A percentile compares a stretch with the other conserved stretches of the same genome.
Evolutionary conservation across 1,140 invertebrate genomes (phyloP).

Genomic region (Brachionus rubens): DNA sequence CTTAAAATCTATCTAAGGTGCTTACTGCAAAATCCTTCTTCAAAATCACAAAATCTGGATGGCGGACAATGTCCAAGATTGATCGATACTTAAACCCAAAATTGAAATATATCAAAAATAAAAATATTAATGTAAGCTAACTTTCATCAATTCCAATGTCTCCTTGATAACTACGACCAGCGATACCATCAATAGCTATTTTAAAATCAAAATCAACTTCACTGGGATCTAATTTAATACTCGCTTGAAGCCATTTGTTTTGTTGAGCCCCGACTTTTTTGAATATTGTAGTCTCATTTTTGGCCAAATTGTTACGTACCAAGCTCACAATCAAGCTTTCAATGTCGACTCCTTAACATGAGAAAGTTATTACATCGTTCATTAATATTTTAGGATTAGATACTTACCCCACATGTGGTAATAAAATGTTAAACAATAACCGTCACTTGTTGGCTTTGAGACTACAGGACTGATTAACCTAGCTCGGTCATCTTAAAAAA

Average conservation of each 20-base stretch:
- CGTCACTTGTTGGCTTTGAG: neutral
- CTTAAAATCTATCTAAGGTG: neutral
- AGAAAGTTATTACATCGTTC: neutral
- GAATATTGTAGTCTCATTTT: constrained; percentile 30
- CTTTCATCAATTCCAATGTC: constrained; percentile 13
- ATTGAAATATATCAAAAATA: neutral
- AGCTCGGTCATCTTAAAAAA: constrained; percentile 34
- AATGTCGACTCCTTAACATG: constrained; percentile 26
- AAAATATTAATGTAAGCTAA: too few species aligned
- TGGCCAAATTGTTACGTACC: neutral
- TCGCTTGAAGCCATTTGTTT: neutral
- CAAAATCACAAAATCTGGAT: constrained; percentile 52
- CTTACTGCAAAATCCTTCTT: constrained; percentile 51
- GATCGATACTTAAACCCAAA: constrained; percentile 4
- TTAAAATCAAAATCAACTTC: constrained; percentile 24
- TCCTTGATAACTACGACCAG: neutral
- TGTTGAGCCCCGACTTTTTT: neutral
- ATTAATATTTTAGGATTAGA: too few species aligned
- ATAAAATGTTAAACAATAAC: constrained; percentile 47
- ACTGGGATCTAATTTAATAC: neutral
- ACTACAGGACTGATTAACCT: constrained; percentile 30
- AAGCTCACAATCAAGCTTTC: neutral
- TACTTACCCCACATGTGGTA: constrained; percentile 51
- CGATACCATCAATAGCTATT: constrained; percentile 31
- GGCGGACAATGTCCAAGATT: constrained; percentile 14